A percentile compares a stretch with the other conserved stretches of the same genome.
Evolutionary conservation across 2,888 invertebrate species (phyloP).

Genomic region (Sphaerophoria taeniata): DNA sequence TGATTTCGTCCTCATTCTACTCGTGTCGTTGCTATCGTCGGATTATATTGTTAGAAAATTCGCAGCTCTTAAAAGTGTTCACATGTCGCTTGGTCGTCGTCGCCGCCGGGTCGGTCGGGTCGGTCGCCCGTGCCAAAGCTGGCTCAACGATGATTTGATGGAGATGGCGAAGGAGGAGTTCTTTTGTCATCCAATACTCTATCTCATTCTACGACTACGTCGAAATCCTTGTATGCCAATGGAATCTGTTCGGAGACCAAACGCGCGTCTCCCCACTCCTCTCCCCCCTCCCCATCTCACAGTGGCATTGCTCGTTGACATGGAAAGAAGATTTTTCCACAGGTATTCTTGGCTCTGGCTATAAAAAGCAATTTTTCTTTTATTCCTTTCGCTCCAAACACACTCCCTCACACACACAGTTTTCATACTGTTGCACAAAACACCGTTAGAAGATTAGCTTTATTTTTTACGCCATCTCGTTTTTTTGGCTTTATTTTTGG

Average conservation of each 20-base stretch:
- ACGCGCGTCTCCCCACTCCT: neutral
- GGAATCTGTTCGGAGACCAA: neutral
- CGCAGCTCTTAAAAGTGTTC: constrained; percentile 74
- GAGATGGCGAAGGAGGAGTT: constrained; percentile 13
- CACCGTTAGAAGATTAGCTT: constrained; percentile 73
- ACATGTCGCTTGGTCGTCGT: constrained; percentile 58
- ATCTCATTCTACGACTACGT: neutral
- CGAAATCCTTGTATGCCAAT: neutral
- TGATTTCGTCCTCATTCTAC: constrained; percentile 26
- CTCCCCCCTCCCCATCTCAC: constrained; percentile 5
- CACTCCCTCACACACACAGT: constrained; percentile 19
- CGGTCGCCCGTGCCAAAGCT: neutral
- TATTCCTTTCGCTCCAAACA: neutral
- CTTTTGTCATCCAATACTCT: constrained; percentile 62
- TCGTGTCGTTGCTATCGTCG: constrained; percentile 7
- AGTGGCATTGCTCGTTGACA: constrained; percentile 43
- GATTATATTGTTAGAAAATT: constrained; percentile 74
- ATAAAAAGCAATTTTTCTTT: constrained; percentile 7
- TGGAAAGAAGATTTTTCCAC: constrained; percentile 61
- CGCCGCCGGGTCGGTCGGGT: neutral
- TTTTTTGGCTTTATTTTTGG: constrained; percentile 6
- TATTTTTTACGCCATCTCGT: constrained; percentile 42
- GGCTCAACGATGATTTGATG: neutral
- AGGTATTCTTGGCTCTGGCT: constrained; percentile 52
- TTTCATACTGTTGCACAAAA: constrained; percentile 70